Base-by-base conservation (phyloP, 2,888 invertebrate genomes). In the Thumatha senex region DNA sequence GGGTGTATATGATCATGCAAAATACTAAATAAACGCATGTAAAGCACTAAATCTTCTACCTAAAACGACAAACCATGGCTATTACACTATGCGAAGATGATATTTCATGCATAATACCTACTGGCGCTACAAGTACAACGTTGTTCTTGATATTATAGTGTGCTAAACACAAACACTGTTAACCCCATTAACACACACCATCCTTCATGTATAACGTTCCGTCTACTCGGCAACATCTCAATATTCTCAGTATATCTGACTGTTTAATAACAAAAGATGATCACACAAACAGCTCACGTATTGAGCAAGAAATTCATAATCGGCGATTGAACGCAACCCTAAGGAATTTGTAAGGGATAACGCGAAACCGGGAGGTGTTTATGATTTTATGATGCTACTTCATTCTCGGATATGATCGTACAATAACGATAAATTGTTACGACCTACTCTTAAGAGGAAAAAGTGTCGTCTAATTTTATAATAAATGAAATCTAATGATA, bases 391-490 rank as follows among this genome's bases (percentile, higher is more conserved):
- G 86, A 79, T 76, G 72, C 79, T 74, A 78, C 75, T 82, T 74
- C 76, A 77, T 85, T 80, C 76, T 71, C 73, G 74, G 79, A 82
- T 85, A 86, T 76, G 76, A 77, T 76, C 78, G 76, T 82, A 81
- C 81, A 85, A 83, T 87, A 85, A 84, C 82, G 76, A 82, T 84
- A 82, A 86, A 85, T 74, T 76, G 76, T 81, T 80, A 87, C 78
- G 81, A 72, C 72, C 76, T 61, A 68, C 69, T 65, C 67, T 48
- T 70, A 70, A 70, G 60, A 70, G 73, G 75, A 81, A 84, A 66
- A 83, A 82, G 72, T 77, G 78, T 78, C 82, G 61, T 70, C 59
- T 60, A 69, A 77, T 76, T 59, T 39, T 40, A 24, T 63, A 60
- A 52, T 43, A 35, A 52, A 61, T 65, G 71, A 70, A 65, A 69